Percentiles rank a stretch among this genome's conserved stretches.
phyloP scores from a whole-genome alignment of 2,888 invertebrate species.

The Macrostomum cliftonense region DNA sequence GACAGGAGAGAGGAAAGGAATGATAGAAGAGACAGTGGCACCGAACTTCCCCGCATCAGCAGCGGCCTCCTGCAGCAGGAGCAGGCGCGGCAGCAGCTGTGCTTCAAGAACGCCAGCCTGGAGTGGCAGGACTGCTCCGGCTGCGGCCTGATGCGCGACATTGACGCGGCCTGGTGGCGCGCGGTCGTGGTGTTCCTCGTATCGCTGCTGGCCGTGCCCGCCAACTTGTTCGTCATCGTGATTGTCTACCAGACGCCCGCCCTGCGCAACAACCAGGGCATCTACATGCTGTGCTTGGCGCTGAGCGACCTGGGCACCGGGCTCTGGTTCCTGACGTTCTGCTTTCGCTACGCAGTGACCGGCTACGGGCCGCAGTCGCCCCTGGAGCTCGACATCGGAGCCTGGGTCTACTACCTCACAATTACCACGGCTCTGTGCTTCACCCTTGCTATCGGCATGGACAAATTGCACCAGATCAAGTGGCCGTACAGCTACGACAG shows the following conservation, averaged over 20 bases:
- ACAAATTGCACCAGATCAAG: conserved; percentile 6
- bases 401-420: conserved; percentile 3
- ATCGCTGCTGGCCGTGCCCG: background rate
- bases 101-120: too few relatives aligned
- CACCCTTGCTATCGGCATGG: conserved; percentile 6
- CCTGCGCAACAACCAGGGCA: conserved; percentile 6
- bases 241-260: conserved; percentile 1
- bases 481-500: conserved; percentile 5
- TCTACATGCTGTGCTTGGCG: conserved; percentile 8
- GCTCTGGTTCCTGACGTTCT: conserved; percentile 1
- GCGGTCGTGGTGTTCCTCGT: background rate
- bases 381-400: conserved; percentile 9
- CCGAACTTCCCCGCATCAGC: too few relatives aligned
- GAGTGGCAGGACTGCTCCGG: background rate
- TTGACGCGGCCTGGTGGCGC: background rate
- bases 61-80: too few relatives aligned
- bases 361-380: conserved; percentile 1
- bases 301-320: conserved; percentile 7
- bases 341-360: conserved; percentile 4
- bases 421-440: conserved; percentile 2
- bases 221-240: background rate
- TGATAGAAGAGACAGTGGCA: too few relatives aligned
- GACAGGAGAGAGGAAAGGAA: too few relatives aligned
- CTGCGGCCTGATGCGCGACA: background rate
- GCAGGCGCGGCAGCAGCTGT: too few relatives aligned